Evolutionary conservation across 2,113 vertebrate genomes (phyloP), one percentile per base, ranked within the genome.

Genomic region (Strix aluco): DNA sequence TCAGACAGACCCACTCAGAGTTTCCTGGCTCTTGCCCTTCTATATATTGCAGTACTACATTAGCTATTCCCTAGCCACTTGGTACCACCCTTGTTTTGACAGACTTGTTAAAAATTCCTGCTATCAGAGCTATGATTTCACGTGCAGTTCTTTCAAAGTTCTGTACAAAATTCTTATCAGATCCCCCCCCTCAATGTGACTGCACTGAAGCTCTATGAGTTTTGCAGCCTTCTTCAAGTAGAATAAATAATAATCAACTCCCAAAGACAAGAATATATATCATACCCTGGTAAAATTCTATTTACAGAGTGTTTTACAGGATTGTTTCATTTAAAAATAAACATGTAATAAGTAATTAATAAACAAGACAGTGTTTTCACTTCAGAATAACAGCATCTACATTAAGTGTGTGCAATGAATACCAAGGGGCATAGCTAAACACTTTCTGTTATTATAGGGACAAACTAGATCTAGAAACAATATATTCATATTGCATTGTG

Each of bases 1-100:
- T 81, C 92, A 94, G 87, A 91, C 67, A 92, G 70, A 74, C 44
- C 83, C 5, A 2, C 36, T 72, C 92, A 94, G 16, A 67, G 34
- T 89, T 89, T 84, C 77, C 92, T 69, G 83, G 87, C 83, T 88
- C 75, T 44, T 70, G 72, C 59, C 34, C 63, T 84, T 58, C 65
- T 52, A 17, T 77, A 26, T 29, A 73, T 72, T 78, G 47, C 34
- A 77, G 49, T 55, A 38, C 22, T 42, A 69, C n/a, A 32, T 80
- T 54, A 91, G 90, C 32, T 84, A 83, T 70, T 95, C 94, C 72
- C 59, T 19, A 82, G 66, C 7, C 80, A 91, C 62, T 57, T 47
- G 72, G 54, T 95, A 91, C 69, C 88, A 91, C 78, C 46, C 69
- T 77, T 94, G 62, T 86, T 93, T 81, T 87, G 71, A 83, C 9